Base-by-base conservation (phyloP, 2,888 invertebrate species). In the Emesis furor region DNA sequence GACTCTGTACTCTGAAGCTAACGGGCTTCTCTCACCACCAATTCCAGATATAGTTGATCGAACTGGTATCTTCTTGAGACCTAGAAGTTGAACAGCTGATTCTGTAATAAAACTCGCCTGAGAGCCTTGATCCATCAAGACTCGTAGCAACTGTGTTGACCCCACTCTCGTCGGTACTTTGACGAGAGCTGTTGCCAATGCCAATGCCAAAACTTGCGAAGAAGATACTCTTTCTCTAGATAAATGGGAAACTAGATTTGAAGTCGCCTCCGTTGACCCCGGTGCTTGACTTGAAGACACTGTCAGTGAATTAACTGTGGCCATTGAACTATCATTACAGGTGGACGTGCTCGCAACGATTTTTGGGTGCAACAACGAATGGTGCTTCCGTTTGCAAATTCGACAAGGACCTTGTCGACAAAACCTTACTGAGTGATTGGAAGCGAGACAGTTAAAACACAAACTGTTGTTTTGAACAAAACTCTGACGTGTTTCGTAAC, bases 161-260 rank as follows among this genome's bases (percentile, higher is more conserved):
- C 51, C 14, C n/a, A 7, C 10, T 68, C 68, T 46, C n/a, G 76
- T 69, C 24, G 17, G 55, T 24, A 30, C 30, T 46, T 72, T 17
- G 30, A 72, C 72, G 6, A 72, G 30, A 42, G 72, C 72, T 30
- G 72, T 72, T 17, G 72, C 72, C 72, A 72, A 72, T n/a, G n/a
- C n/a, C n/a, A n/a, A n/a, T n/a, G n/a, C n/a, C 17, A 72, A 46
- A 37, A 42, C 12, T 17, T 72, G 72, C n/a, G 17, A 30, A 14
- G 42, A 46, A 14, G 42, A 46, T 42, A n/a, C 17, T 6, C n/a
- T 42, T 30, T 42, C 30, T 39, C 14, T 72, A 14, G 42, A 72
- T 8, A 42, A 24, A 42, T 24, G 8, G 3, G 37, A 30, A 7
- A 55, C n/a, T 8, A 55, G n/a, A 55, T 55, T 55, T 55, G 51